Percentiles rank a stretch among this genome's conserved stretches.
Conservation (phyloP, 2,888 invertebrate genomes). For the Drosophila borborema region DNA sequence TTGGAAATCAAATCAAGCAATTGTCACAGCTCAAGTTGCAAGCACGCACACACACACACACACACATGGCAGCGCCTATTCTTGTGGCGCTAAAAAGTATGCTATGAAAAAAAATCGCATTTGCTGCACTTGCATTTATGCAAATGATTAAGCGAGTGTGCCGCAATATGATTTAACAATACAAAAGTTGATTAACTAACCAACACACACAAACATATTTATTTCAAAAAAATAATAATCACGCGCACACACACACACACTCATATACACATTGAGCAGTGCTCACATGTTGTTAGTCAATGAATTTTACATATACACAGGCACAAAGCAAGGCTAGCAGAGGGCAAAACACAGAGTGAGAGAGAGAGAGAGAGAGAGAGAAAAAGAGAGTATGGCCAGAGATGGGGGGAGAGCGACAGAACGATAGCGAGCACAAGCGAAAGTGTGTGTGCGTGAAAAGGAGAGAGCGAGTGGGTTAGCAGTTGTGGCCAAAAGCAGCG, state of each 20-base stretch:
- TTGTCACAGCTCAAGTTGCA: background rate
- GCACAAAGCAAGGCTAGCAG: conserved; percentile 12
- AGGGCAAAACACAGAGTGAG: conserved; percentile 1
- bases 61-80: background rate
- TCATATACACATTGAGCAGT: conserved; percentile 32
- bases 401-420: too few species aligned
- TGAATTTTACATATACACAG: conserved; percentile 70
- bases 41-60: background rate
- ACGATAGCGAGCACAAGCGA: background rate
- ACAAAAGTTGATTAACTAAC: conserved; percentile 33
- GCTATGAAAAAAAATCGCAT: conserved; percentile 22
- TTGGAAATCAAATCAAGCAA: conserved; percentile 2
- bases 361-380: conserved; percentile 3
- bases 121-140: background rate
- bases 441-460: conserved; percentile 6
- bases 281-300: conserved; percentile 76
- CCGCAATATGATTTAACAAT: conserved; percentile 7
- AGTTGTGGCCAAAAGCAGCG: background rate
- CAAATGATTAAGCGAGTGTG: background rate
- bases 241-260: conserved; percentile 15
- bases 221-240: background rate
- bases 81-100: conserved; percentile 35
- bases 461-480: conserved; percentile 12
- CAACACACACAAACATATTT: conserved; percentile 6
- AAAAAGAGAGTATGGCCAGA: background rate